Base-by-base conservation (phyloP, 2,888 invertebrate species). In the Heliothis peltigera region DNA sequence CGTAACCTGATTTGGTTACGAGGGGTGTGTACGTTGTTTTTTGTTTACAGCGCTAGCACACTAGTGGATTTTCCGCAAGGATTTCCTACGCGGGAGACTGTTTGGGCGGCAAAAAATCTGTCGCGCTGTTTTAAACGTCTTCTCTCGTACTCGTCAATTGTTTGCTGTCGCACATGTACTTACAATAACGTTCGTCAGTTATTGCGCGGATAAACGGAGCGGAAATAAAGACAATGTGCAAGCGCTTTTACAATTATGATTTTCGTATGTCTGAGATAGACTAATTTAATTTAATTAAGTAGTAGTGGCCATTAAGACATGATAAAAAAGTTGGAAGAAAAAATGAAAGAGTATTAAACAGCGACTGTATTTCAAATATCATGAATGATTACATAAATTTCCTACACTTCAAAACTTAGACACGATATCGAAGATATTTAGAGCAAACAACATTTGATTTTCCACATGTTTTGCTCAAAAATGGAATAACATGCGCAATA, bases 361-460 rank as follows among this genome's bases (percentile, higher is more conserved):
- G 35, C 5, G 3, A 17, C 4, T 22, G 6, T 5, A 49, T 32
- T 8, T n/a, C 28, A n/a, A 70, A 10, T 21, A 28, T 28, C 10
- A 28, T 12, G 21, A 35, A 63, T 10, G 17, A 48, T 15, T 48
- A 61, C 35, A 69, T 28, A 15, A 35, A 72, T 73, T 35, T 65
- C 69, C 43, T 52, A 43, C 55, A 18, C 47, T 25, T 47, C 28
- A 39, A 28, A 58, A 53, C n/a, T 52, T 51, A 52, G 65, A 35
- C 32, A 57, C 18, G 3, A 51, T 43, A 43, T 74, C 56, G 49
- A 74, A 64, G 43, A 17, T 44, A 25, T 47, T 42, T 71, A 6
- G 72, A 54, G 43, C 64, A 63, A 62, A 67, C 21, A 71, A 22
- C 4, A 22, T 72, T 68, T 71, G 42, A 68, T 72, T 71, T 72